Evolutionary conservation across 1,140 invertebrate genomes (phyloP).

Genomic region (Procambarus virginalis): DNA sequence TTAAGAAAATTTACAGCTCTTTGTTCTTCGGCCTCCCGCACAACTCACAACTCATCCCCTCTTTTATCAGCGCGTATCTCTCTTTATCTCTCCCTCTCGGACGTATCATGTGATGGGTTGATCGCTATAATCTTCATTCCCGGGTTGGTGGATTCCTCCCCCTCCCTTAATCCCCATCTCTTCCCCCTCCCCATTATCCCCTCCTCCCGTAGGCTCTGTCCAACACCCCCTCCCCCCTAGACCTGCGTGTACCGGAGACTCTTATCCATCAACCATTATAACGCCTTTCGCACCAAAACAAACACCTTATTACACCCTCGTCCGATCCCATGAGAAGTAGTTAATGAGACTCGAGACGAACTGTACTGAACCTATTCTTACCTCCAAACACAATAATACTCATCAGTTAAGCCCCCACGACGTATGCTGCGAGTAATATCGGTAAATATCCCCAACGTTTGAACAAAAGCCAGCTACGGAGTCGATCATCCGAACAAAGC

Average conservation of each 20-base stretch:
- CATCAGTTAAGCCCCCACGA: neutral
- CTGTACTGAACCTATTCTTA: neutral
- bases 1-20: constrained; percentile 65
- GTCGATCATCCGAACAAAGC: constrained; percentile 49
- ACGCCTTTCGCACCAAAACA: constrained; percentile 69
- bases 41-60: constrained; percentile 66
- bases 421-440: constrained; percentile 14
- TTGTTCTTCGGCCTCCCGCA: constrained; percentile 63
- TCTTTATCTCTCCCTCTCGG: constrained; percentile 64
- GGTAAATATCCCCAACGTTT: constrained; percentile 16
- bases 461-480: constrained; percentile 26
- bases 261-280: constrained; percentile 70
- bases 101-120: constrained; percentile 66
- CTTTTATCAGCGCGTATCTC: constrained; percentile 64
- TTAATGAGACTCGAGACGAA: constrained; percentile 22
- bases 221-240: constrained; percentile 21
- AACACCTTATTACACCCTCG: constrained; percentile 68
- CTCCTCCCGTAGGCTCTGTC: constrained; percentile 36
- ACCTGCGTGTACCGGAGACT: constrained; percentile 61
- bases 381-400: too few relatives aligned
- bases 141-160: constrained; percentile 33
- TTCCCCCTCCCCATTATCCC: neutral
- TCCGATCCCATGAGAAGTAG: constrained; percentile 60
- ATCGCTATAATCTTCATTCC: constrained; percentile 67
- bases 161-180: neutral